phyloP scores from a whole-genome alignment of 2,888 invertebrate species.

The Metalampra italica region DNA sequence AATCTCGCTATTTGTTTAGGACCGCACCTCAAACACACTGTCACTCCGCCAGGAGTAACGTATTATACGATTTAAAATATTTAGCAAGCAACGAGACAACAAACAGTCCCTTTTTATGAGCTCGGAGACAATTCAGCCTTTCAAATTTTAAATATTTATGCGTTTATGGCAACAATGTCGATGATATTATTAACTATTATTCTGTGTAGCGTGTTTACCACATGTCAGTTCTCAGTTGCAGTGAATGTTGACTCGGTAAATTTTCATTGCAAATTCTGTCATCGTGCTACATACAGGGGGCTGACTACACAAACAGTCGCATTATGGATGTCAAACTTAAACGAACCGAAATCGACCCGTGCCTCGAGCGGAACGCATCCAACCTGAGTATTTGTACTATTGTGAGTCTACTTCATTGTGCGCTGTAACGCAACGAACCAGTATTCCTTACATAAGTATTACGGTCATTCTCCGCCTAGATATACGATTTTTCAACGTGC shows the following conservation, averaged over 20 bases:
- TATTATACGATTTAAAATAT: conserved; percentile 72
- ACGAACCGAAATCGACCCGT: conserved; percentile 71
- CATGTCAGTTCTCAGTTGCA: conserved; percentile 62
- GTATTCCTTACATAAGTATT: conserved; percentile 5
- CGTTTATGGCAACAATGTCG: conserved; percentile 2
- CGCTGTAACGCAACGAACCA: conserved; percentile 56
- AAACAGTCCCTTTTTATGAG: conserved; percentile 53
- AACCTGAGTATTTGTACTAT: conserved; percentile 1
- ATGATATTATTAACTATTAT: conserved; percentile 4
- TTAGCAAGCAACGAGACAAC: conserved; percentile 58
- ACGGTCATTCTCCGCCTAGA: too few species aligned
- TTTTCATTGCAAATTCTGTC: conserved; percentile 74
- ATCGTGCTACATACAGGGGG: conserved; percentile 56
- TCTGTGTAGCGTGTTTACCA: conserved; percentile 22
- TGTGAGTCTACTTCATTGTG: conserved; percentile 7
- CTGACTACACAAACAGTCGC: conserved; percentile 61
- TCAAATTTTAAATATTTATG: conserved; percentile 22
- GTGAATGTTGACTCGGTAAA: conserved; percentile 62
- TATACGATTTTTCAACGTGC: too few species aligned
- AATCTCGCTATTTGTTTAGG: conserved; percentile 72
- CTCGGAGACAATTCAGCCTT: conserved; percentile 21
- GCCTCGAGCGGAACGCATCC: conserved; percentile 23
- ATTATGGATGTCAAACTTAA: conserved; percentile 74
- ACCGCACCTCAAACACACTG: conserved; percentile 62
- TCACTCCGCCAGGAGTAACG: conserved; percentile 62